These are phyloP conservation scores for Chloropsis cyanopogon DNA, from an alignment of 2,113 vertebrate species.

Conservation along the genomic window DNA sequence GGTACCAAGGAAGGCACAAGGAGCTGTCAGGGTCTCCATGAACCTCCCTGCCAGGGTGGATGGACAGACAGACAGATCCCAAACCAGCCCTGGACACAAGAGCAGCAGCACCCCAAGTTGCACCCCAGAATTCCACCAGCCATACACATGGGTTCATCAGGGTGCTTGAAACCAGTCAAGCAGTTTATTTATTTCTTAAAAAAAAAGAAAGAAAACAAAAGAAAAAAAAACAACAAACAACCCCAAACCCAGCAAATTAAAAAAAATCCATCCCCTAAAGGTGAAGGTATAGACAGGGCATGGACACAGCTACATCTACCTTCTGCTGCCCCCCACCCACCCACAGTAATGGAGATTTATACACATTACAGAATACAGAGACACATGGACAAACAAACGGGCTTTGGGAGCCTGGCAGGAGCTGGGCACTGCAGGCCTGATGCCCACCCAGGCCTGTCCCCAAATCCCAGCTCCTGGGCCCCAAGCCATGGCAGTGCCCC, in stretches of 20 bases:
- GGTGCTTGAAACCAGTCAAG: conserved; percentile 84
- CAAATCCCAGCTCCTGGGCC: neutral
- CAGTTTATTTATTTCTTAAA: conserved; percentile 62
- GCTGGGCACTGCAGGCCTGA: neutral
- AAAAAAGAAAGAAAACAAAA: neutral
- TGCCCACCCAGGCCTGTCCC: neutral
- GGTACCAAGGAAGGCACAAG: neutral
- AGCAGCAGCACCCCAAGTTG: neutral
- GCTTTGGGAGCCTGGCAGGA: neutral
- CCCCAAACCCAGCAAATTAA: neutral
- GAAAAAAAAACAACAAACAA: neutral
- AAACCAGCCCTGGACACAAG: neutral
- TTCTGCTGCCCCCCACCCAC: conserved; percentile 7
- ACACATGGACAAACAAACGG: neutral
- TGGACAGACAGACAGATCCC: neutral
- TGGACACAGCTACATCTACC: conserved; percentile 73
- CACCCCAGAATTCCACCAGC: neutral
- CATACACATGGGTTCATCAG: neutral
- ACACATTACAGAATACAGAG: conserved; percentile 5
- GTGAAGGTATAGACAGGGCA: conserved; percentile 58
- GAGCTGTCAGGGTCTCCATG: neutral
- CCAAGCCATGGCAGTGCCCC: neutral
- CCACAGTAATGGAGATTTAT: conserved; percentile 46
- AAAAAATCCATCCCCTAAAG: conserved; percentile 17
- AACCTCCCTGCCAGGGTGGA: neutral